phyloP scores from a whole-genome alignment of 2,113 vertebrate species.

The Asarcornis scutulata region DNA sequence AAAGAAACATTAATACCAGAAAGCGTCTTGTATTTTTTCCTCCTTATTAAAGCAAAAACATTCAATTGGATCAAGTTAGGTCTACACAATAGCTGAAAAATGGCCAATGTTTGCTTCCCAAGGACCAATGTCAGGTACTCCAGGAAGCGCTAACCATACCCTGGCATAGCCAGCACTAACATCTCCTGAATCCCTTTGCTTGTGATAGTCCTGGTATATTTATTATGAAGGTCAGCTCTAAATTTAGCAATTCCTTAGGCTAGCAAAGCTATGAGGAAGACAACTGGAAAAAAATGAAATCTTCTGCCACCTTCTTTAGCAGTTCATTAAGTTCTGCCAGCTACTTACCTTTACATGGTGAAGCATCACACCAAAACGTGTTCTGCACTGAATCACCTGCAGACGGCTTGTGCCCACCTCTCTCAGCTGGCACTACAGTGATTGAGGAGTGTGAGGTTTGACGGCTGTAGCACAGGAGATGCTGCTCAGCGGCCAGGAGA shows the following conservation, averaged over 20 bases:
- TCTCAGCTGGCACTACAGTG: background rate
- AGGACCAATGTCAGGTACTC: background rate
- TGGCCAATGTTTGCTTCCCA: background rate
- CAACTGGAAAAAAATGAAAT: conserved; percentile 62
- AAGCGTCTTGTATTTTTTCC: background rate
- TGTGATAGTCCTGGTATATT: conserved; percentile 50
- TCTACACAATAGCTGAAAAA: background rate
- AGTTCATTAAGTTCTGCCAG: conserved; percentile 44
- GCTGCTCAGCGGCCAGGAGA: background rate
- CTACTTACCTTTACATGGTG: background rate
- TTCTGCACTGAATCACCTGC: background rate
- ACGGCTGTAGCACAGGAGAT: background rate
- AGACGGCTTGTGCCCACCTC: background rate
- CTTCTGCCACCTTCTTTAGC: conserved; percentile 38
- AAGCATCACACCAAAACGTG: background rate
- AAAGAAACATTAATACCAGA: background rate
- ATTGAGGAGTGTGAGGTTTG: fast-evolving
- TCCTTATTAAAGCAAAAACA: background rate
- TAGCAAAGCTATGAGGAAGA: conserved; percentile 64
- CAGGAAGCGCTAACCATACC: background rate
- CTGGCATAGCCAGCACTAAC: background rate
- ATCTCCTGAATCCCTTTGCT: conserved; percentile 27
- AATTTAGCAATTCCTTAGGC: conserved; percentile 69
- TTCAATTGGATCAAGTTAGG: background rate
- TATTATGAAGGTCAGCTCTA: conserved; percentile 69